Percentiles rank a stretch among this genome's conserved stretches.
Conservation (phyloP, 2,113 vertebrate species). For the Cranoglanis bouderius region DNA sequence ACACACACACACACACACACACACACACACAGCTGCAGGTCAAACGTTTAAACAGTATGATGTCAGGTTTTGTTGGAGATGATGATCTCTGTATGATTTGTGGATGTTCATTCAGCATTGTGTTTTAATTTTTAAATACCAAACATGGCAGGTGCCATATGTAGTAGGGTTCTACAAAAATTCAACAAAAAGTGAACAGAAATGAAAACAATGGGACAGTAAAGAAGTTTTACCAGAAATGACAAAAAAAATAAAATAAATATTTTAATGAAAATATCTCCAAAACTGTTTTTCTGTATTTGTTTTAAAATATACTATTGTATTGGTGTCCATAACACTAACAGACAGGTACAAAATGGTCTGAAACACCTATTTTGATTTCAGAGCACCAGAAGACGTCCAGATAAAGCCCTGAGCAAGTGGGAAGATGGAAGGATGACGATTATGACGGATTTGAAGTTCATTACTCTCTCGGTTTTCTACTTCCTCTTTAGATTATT, state of each 20-base stretch:
- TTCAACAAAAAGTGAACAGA: not conserved
- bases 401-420: conserved; percentile 37
- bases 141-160: not conserved
- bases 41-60: not conserved
- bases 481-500: conserved; percentile 66
- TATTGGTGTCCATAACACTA: not conserved
- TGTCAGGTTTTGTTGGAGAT: not conserved
- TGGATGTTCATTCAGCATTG: not conserved
- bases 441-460: conserved; percentile 55
- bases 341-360: not conserved
- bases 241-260: no score
- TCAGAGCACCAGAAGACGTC: conserved; percentile 47
- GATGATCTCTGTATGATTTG: not conserved
- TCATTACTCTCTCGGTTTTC: conserved; percentile 50
- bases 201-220: not conserved
- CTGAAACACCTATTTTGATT: not conserved
- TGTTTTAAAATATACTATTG: not conserved
- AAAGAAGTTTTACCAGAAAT: not conserved
- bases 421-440: conserved; percentile 26
- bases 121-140: not conserved
- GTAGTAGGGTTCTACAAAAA: not conserved
- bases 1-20: no score
- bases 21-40: not conserved
- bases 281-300: no score
- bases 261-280: not conserved